Evolutionary conservation across 1,140 invertebrate species (phyloP).

Genomic region (Ephestia elutella): DNA sequence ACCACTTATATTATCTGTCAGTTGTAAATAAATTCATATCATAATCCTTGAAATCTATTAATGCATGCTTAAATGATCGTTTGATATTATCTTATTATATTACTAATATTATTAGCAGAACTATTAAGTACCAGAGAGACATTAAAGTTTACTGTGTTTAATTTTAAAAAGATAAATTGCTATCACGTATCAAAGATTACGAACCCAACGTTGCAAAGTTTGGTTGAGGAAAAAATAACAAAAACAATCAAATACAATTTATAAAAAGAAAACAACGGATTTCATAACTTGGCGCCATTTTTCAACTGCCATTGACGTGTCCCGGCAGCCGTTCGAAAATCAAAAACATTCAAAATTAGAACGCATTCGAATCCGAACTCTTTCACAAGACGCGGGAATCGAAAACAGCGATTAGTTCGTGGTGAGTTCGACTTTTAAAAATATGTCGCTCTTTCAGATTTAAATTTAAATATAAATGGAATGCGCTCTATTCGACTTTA

Average conservation of each 20-base stretch:
- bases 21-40: no score
- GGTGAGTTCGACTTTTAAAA: conserved; percentile 70
- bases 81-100: no score
- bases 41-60: no score
- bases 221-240: neutral
- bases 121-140: no score
- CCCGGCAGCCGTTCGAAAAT: conserved; percentile 52
- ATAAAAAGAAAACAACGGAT: conserved; percentile 33
- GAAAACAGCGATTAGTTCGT: conserved; percentile 69
- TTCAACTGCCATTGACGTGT: conserved; percentile 41
- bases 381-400: conserved; percentile 62
- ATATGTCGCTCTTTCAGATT: conserved; percentile 63
- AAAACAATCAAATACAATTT: conserved; percentile 6
- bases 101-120: no score
- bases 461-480: conserved; percentile 67
- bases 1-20: no score
- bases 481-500: conserved; percentile 61
- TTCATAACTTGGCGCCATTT: conserved; percentile 31
- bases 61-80: no score
- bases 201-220: neutral
- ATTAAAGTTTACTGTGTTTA: neutral
- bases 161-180: neutral
- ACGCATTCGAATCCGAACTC: conserved; percentile 51
- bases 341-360: conserved; percentile 63
- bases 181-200: conserved; percentile 1